phyloP scores from a whole-genome alignment of 2,797 vertebrate species.

The Eurystomus glaucurus region DNA sequence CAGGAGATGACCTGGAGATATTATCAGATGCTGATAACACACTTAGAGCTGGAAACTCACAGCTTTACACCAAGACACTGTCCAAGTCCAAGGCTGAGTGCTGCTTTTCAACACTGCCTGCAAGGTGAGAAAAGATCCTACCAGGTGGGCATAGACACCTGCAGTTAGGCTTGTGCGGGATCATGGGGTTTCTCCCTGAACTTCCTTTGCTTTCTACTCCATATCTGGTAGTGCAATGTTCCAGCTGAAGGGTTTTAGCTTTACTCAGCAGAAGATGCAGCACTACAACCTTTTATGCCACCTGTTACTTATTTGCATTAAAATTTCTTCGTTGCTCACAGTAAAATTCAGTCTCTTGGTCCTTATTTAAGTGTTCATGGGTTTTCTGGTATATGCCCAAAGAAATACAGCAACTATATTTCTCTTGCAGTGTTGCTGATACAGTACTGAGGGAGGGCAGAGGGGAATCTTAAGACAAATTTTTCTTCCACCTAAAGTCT shows the following conservation, averaged over 20 bases:
- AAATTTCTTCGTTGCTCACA: background rate
- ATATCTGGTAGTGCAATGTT: fast-evolving
- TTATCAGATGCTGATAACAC: background rate
- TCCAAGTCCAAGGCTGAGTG: background rate
- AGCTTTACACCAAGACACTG: background rate
- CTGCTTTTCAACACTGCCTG: background rate
- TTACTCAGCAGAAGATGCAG: background rate
- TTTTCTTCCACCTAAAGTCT: background rate
- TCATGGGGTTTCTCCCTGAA: background rate
- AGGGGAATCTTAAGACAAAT: background rate
- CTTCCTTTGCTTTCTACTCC: background rate
- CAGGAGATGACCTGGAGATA: background rate
- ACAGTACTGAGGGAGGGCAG: fast-evolving
- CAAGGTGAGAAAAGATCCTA: background rate
- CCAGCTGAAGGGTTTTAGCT: background rate
- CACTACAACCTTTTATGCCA: background rate
- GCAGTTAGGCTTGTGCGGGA: background rate
- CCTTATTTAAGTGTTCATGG: background rate
- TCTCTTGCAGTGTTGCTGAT: background rate
- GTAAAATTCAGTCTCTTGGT: background rate
- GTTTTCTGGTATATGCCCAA: background rate
- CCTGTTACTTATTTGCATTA: background rate
- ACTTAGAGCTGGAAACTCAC: background rate
- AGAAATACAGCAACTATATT: background rate
- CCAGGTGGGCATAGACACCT: background rate